Evolutionary conservation across 2,113 vertebrate species (phyloP).

Genomic region (Cyprinodon variegatus): DNA sequence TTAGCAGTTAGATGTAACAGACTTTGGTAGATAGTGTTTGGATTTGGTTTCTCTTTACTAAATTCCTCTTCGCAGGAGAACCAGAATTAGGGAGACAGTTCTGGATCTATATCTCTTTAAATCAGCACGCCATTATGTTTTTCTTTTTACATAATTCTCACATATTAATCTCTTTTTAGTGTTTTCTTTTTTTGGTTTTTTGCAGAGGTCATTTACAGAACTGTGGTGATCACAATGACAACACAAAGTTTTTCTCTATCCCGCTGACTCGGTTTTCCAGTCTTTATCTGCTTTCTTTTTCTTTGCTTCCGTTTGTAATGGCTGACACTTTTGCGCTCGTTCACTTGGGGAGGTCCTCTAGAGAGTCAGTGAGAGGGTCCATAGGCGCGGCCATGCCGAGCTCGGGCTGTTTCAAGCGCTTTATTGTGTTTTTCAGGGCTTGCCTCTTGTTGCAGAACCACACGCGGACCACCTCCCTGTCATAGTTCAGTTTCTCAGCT

Average conservation of each 20-base stretch:
- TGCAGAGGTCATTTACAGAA: slow-evolving; percentile 87
- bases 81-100: slow-evolving; percentile 83
- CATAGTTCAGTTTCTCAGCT: slow-evolving; percentile 99
- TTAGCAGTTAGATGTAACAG: slow-evolving; percentile 89
- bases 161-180: slow-evolving; percentile 63
- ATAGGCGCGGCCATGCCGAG: slow-evolving; percentile 82
- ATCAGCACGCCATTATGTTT: slow-evolving; percentile 76
- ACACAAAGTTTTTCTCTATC: slow-evolving; percentile 81
- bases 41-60: slow-evolving; percentile 84
- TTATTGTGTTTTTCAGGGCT: slow-evolving; percentile 99
- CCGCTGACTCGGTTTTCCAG: slow-evolving; percentile 73
- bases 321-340: slow-evolving; percentile 47
- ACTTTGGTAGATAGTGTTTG: slow-evolving; percentile 97
- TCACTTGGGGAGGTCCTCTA: slow-evolving; percentile 91
- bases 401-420: slow-evolving; percentile 97
- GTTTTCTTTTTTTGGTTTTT: slow-evolving; percentile 79
- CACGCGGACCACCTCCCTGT: slow-evolving; percentile 98
- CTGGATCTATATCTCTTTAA: slow-evolving; percentile 82
- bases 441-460: slow-evolving; percentile 99
- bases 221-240: slow-evolving; percentile 84
- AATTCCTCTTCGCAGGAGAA: slow-evolving; percentile 78
- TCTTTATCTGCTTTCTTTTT: slow-evolving; percentile 58
- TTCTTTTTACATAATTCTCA: slow-evolving; percentile 68
- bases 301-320: slow-evolving; percentile 36
- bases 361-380: slow-evolving; percentile 92